Evolutionary conservation across 2,797 vertebrate species (phyloP), one percentile per base, ranked within the genome.

Genomic region (Varecia variegata): DNA sequence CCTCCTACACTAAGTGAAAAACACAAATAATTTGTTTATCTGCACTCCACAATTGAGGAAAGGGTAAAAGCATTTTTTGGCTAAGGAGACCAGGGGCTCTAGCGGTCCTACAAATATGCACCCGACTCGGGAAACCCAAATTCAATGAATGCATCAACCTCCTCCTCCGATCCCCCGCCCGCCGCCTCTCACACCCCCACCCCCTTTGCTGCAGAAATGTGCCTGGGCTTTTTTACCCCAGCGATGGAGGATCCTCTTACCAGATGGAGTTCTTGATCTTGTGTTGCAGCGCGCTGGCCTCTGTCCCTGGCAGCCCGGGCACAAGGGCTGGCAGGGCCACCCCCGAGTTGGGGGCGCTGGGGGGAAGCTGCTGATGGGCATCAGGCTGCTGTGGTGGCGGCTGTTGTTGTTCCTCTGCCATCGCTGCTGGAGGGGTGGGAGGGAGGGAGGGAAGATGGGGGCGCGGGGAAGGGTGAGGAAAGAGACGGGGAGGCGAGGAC

Each of bases 241-340:
- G 90, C 97, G 68, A 94, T 87, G 96, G 94, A 92, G 90, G 94
- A 62, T 90, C 90, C 93, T 98, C 99, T 99, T 98, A 99, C 99
- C 99, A 99, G 99, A 99, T 99, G 96, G 99, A 99, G 99, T 99
- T 99, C 98, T 99, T 99, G 98, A 99, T 99, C 98, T 99, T 98
- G 98, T 99, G 99, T 98, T 99, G 99, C 98, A 99, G 98, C 96
- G 99, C 99, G 93, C 98, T 99, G 98, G 99, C 99, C 98, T 99
- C 99, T 21, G 99, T 98, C 90, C 99, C 99, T 96, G 99, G 99
- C 98, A 99, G 98, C 98, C 99, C 99, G 60, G 99, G 98, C 93
- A 99, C 99, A 96, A 99, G 98, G 96, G 99, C 98, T 88, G 99
- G 99, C 97, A 99, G 98, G 90, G 98, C 98, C 98, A 98, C 98